Percentiles rank a stretch among this genome's conserved stretches.
Evolutionary conservation across 2,113 vertebrate genomes (phyloP).

Genomic region (Benitochromis conjunctus): DNA sequence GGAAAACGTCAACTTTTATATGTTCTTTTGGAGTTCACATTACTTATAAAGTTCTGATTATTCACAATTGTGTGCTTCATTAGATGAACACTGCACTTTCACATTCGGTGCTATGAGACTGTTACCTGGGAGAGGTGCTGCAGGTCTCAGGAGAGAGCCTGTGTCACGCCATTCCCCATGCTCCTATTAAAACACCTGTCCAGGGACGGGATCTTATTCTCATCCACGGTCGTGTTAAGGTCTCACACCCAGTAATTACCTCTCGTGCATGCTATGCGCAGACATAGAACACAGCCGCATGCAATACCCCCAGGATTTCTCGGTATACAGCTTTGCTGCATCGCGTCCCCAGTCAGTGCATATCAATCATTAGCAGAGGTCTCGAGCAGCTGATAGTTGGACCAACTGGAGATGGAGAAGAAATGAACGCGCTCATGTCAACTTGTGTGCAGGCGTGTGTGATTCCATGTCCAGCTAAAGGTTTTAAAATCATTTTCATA

Average conservation of each 20-base stretch:
- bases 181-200: constrained; percentile 63
- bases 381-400: neutral
- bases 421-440: neutral
- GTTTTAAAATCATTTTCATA: neutral
- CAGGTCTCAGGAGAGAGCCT: constrained; percentile 30
- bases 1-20: constrained; percentile 22
- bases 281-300: constrained; percentile 22
- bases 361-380: constrained; percentile 6
- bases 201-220: constrained; percentile 49
- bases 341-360: neutral
- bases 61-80: constrained; percentile 40
- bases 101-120: constrained; percentile 23
- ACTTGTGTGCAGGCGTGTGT: neutral
- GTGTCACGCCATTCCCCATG: constrained; percentile 64
- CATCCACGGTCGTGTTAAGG: constrained; percentile 30
- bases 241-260: constrained; percentile 58
- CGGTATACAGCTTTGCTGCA: neutral
- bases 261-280: constrained; percentile 7
- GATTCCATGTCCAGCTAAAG: neutral
- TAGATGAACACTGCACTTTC: constrained; percentile 18
- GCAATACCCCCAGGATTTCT: constrained; percentile 14
- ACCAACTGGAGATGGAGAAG: neutral
- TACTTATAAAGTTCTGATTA: neutral
- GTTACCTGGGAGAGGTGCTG: constrained; percentile 51
- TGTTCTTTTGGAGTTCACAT: constrained; percentile 4